Evolutionary conservation across 2,113 vertebrate species (phyloP), one percentile per base, ranked within the genome.

Genomic region (Stegastes partitus): DNA sequence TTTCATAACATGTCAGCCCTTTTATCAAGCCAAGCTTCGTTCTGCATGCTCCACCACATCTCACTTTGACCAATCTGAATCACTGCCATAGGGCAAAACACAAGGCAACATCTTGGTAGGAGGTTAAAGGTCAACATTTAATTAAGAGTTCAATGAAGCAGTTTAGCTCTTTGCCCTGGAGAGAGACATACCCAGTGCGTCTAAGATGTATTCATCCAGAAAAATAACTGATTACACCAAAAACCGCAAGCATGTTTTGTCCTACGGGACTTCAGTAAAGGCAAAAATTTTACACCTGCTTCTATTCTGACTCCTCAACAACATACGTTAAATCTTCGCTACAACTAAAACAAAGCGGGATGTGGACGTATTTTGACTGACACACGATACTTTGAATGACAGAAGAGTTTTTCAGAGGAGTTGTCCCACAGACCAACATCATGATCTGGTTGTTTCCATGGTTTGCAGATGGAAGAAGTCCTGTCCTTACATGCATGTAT

Each of bases 131-230:
- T 80, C 47, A 56, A 44, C 11, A 71, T 74, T 88, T 68, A 84
- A 65, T 91, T 83, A 84, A 76, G 77, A 74, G 28, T 78, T 89
- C 77, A 84, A 19, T 81, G 79, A 83, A 78, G 83, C 82, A 75
- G 63, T 87, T 85, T 58, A 56, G 31, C 62, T 81, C 59, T 73
- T 53, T 58, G 65, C 79, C 57, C 65, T 22, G 66, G 26, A 71
- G 69, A 66, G 73, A 82, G 45, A 83, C 61, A 83, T 72, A 53
- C 47, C 70, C 58, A 34, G 56, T 50, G 37, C 58, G 70, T 81
- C 81, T 65, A 3, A 22, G 59, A 44, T 63, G 74, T 57, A 81
- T 58, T 76, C 77, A 89, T 72, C 77, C 85, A 84, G 69, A 90
- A 90, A 87, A 86, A 53, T 23, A 70, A 77, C 45, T 31, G 26